Evolutionary conservation across 2,797 vertebrate genomes (phyloP).

Genomic region (Cyclura pinguis): DNA sequence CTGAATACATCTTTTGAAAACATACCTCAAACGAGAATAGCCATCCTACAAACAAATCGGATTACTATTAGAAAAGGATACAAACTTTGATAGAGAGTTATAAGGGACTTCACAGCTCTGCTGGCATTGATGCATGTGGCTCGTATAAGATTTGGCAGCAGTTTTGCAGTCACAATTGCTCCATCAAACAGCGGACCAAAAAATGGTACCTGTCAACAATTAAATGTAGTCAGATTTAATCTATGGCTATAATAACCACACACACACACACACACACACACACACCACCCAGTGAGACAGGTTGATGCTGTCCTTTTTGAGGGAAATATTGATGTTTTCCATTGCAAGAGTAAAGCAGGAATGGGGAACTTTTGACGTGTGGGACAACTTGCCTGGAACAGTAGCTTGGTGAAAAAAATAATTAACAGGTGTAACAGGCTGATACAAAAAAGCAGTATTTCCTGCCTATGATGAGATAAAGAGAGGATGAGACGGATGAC

Average conservation of each 20-base stretch:
- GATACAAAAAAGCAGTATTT: background rate
- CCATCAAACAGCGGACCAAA: conserved; percentile 96
- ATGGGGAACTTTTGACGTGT: background rate
- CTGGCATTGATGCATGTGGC: conserved; percentile 98
- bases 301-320: background rate
- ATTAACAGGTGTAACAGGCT: background rate
- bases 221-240: background rate
- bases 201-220: conserved; percentile 89
- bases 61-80: conserved; percentile 87
- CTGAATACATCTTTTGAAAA: background rate
- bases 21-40: conserved; percentile 66
- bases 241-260: too few relatives aligned
- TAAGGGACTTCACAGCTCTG: conserved; percentile 95
- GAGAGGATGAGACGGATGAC: background rate
- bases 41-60: conserved; percentile 1
- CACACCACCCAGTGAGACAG: too few relatives aligned
- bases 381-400: background rate
- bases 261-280: too few relatives aligned
- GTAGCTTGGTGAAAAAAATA: background rate
- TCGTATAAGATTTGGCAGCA: conserved; percentile 94
- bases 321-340: background rate
- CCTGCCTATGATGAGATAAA: background rate
- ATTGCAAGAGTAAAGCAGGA: background rate
- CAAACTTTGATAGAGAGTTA: conserved; percentile 99
- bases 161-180: conserved; percentile 91